Evolutionary conservation across 1,140 invertebrate genomes (phyloP).

Genomic region (Drosophila mayri): DNA sequence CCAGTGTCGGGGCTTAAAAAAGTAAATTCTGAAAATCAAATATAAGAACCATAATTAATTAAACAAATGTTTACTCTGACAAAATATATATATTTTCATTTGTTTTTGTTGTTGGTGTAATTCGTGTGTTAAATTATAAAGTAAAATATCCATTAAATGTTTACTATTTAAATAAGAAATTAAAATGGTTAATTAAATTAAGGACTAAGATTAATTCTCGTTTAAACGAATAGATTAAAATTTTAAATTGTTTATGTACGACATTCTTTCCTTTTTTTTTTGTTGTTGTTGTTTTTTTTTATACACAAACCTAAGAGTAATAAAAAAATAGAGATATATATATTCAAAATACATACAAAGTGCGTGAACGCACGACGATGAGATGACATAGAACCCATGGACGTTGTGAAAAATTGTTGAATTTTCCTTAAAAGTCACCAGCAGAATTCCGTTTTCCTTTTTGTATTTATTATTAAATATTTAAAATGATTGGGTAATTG

Average conservation of each 20-base stretch:
- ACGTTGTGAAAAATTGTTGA: background rate
- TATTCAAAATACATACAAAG: too few species aligned
- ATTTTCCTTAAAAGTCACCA: background rate
- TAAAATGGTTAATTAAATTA: constrained; percentile 40
- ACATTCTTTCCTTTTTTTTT: constrained; percentile 13
- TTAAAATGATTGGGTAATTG: background rate
- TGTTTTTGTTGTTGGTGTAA: constrained; percentile 1
- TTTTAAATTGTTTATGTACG: constrained; percentile 17
- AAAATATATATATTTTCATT: constrained; percentile 47
- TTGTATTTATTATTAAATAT: background rate
- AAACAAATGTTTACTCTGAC: constrained; percentile 49
- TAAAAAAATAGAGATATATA: constrained; percentile 44
- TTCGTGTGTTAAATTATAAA: constrained; percentile 36
- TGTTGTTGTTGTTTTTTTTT: constrained; percentile 15
- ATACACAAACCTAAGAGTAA: constrained; percentile 50
- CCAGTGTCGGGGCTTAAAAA: background rate
- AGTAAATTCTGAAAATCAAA: constrained; percentile 2
- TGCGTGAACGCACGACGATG: background rate
- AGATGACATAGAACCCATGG: constrained; percentile 13
- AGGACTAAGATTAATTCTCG: constrained; percentile 43
- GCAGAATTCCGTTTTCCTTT: background rate
- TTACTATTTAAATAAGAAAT: constrained; percentile 40
- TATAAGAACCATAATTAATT: background rate
- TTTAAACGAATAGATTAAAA: constrained; percentile 28
- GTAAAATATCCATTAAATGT: constrained; percentile 45